Conservation (phyloP, 1,140 invertebrate genomes). For the Spodoptera litura region DNA sequence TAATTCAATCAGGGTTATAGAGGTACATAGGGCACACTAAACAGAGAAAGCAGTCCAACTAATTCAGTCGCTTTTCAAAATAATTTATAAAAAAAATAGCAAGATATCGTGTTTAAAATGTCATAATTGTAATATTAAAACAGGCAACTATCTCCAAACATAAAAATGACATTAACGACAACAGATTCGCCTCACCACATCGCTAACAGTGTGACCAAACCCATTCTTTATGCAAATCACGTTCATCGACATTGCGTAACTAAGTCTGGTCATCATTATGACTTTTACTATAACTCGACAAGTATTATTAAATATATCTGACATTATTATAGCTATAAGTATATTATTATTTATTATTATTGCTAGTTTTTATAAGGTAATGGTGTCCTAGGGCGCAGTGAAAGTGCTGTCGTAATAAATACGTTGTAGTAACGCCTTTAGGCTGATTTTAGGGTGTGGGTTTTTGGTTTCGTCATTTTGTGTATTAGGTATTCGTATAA, state of each 20-base stretch:
- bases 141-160: not conserved
- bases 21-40: too few relatives aligned
- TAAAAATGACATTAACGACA: not conserved
- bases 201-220: not conserved
- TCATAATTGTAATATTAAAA: too few relatives aligned
- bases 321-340: not conserved
- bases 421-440: not conserved
- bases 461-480: not conserved
- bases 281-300: not conserved
- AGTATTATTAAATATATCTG: not conserved
- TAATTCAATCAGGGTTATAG: too few relatives aligned
- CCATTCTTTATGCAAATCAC: slow-evolving; percentile 11
- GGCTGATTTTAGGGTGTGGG: not conserved
- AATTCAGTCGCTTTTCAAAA: too few relatives aligned
- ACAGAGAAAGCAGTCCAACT: too few relatives aligned
- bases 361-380: too few relatives aligned
- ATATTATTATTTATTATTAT: slow-evolving; percentile 2
- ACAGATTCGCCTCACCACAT: too few relatives aligned
- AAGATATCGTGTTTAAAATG: too few relatives aligned
- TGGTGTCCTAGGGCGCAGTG: not conserved
- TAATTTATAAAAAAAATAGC: too few relatives aligned
- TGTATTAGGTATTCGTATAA: not conserved
- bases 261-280: not conserved
- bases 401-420: slow-evolving; percentile 1
- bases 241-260: not conserved